These are phyloP conservation scores for Sebastes minor DNA, from an alignment of 2,797 vertebrate species.

Conservation along the genomic window DNA sequence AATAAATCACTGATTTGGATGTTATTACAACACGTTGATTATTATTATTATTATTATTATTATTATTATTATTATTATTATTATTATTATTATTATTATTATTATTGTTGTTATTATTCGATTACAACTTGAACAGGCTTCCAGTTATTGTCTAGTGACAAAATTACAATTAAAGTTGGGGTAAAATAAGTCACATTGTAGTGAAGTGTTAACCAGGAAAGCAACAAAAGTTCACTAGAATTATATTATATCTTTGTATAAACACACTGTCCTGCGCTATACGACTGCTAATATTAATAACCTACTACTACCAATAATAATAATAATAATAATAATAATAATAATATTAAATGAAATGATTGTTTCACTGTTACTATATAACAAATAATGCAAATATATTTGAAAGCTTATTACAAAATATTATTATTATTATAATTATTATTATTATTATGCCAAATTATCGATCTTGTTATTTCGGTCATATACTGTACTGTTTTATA, in stretches of 20 bases:
- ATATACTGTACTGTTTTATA: too few relatives aligned
- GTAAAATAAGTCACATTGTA: not conserved
- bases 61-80: not conserved
- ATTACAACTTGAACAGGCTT: not conserved
- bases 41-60: not conserved
- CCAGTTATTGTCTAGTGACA: not conserved
- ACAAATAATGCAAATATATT: not conserved
- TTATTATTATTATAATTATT: too few relatives aligned
- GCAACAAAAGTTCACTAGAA: not conserved
- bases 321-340: too few relatives aligned
- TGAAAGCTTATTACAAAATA: not conserved
- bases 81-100: too few relatives aligned
- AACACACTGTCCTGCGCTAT: not conserved
- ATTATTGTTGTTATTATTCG: not conserved
- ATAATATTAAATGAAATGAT: not conserved
- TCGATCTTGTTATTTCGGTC: not conserved
- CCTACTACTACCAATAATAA: not conserved
- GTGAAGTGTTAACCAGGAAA: not conserved
- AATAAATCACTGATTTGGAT: not conserved
- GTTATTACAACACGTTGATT: not conserved
- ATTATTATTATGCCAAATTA: not conserved
- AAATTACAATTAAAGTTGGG: not conserved
- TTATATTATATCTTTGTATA: not conserved
- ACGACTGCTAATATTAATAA: not conserved
- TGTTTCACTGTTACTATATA: not conserved